phyloP scores from a whole-genome alignment of 2,797 vertebrate species.

The Florisuga fusca region DNA sequence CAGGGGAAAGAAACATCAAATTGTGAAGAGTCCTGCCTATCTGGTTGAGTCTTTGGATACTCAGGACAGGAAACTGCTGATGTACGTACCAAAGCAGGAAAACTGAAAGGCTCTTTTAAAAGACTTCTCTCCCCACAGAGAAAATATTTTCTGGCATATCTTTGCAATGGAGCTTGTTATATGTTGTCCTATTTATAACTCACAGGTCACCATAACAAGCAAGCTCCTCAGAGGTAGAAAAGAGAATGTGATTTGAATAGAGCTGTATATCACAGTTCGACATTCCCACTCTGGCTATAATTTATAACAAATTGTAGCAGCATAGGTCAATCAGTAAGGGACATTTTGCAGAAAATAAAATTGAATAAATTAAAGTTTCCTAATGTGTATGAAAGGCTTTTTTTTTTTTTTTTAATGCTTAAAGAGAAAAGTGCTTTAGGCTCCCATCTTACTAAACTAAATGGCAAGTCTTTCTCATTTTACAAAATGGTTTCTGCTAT shows the following conservation, averaged over 20 bases:
- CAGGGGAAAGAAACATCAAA: background rate
- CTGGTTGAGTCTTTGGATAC: background rate
- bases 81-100: background rate
- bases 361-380: conserved; percentile 20
- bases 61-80: background rate
- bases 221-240: conserved; percentile 54
- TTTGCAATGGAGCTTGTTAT: conserved; percentile 33
- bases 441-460: background rate
- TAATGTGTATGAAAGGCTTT: background rate
- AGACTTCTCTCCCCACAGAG: background rate
- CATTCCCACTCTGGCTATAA: conserved; percentile 58
- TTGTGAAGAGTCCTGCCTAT: background rate
- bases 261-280: conserved; percentile 56
- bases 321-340: conserved; percentile 41
- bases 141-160: conserved; percentile 24
- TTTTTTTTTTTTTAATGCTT: background rate
- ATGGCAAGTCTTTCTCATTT: background rate
- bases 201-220: conserved; percentile 47
- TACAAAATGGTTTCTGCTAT: background rate
- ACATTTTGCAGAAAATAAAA: conserved; percentile 19
- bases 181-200: conserved; percentile 79
- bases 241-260: conserved; percentile 73
- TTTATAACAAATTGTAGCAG: conserved; percentile 73
- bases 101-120: background rate
- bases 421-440: background rate